phyloP scores from a whole-genome alignment of 2,888 invertebrate species.

The Ellobium chinense region DNA sequence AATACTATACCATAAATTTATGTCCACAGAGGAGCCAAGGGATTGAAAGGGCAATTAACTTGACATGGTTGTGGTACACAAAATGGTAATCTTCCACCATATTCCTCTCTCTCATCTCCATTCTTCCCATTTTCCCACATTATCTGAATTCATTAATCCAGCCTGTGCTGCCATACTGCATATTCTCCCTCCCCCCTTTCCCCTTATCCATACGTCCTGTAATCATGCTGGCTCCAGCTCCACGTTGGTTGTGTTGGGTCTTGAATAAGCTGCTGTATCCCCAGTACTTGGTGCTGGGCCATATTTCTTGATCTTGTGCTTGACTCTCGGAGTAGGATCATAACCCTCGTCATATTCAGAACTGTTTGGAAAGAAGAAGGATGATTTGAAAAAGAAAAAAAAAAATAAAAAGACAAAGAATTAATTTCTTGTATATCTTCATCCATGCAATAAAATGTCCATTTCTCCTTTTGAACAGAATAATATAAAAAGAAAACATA shows the following conservation, averaged over 20 bases:
- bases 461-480: too few relatives aligned
- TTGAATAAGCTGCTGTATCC: not conserved
- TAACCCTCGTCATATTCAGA: constrained; percentile 35
- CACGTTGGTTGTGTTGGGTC: not conserved
- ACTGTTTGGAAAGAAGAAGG: constrained; percentile 2
- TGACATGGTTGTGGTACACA: not conserved
- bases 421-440: too few relatives aligned
- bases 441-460: too few relatives aligned
- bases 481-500: too few relatives aligned
- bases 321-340: constrained; percentile 41
- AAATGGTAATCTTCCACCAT: not conserved
- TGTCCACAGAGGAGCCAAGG: too few relatives aligned
- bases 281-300: not conserved
- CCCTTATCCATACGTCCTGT: too few relatives aligned
- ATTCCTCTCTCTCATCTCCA: not conserved
- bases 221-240: not conserved
- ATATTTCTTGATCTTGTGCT: constrained; percentile 30
- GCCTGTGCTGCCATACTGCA: not conserved
- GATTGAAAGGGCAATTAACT: not conserved
- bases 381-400: too few relatives aligned
- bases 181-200: not conserved
- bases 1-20: too few relatives aligned
- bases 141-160: not conserved
- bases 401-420: too few relatives aligned
- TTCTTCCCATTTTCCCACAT: not conserved